Conservation (phyloP, 2,888 invertebrate genomes). For the Tenthredo amoena region DNA sequence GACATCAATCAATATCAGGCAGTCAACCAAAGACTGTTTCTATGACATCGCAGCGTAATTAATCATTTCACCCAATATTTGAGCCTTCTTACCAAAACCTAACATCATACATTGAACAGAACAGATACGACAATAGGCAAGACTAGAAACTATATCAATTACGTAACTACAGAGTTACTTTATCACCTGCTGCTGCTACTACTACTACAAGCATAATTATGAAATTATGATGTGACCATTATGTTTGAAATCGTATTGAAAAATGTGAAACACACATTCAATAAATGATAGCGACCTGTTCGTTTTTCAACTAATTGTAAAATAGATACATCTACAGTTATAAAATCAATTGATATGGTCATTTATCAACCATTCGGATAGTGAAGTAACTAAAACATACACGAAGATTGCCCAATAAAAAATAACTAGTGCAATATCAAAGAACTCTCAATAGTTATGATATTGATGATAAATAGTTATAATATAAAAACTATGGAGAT, state of each 20-base stretch:
- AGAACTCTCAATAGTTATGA: not conserved
- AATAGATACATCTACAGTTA: not conserved
- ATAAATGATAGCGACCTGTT: not conserved
- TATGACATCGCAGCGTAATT: not conserved
- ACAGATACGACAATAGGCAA: not conserved
- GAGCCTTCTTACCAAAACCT: not conserved
- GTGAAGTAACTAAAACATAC: not conserved
- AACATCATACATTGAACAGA: not conserved
- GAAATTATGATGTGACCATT: not conserved
- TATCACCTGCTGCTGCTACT: not conserved
- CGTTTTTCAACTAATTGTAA: not conserved
- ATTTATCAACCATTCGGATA: not conserved
- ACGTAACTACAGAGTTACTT: not conserved
- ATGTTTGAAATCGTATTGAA: not conserved
- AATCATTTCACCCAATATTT: not conserved
- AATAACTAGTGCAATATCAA: not conserved
- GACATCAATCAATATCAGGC: not conserved
- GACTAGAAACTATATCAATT: not conserved
- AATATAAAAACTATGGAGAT: too few species aligned
- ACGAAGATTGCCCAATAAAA: not conserved
- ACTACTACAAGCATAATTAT: slow-evolving; percentile 17
- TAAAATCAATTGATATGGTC: not conserved
- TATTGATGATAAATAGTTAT: not conserved
- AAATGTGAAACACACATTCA: not conserved
- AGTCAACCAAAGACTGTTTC: not conserved